Base-by-base conservation (phyloP, 2,797 vertebrate species). In the Acanthurus tractus region DNA sequence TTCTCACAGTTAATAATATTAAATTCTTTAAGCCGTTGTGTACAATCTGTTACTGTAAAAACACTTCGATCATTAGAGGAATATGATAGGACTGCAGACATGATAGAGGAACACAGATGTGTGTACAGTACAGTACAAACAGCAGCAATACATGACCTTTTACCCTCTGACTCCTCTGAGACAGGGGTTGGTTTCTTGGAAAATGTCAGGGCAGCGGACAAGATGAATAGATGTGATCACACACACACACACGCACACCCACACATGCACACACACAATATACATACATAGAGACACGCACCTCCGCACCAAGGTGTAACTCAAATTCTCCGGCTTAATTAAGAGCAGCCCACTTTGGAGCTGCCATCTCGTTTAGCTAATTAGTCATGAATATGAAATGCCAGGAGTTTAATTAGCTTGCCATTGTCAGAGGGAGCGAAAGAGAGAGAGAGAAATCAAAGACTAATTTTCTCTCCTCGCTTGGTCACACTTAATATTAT, bases 341-440 rank as follows among this genome's bases (percentile, higher is more conserved):
- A 92, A 88, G 86, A 90, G 76, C 78, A 61, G 80, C 79, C 86
- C 88, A 87, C 87, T 86, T 82, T 81, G 63, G 81, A 92, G 81
- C 86, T 88, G 82, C 90, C 90, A 86, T 84, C 81, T 88, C 82
- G 25, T 90, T 93, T 83, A 87, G 78, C 70, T 92, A 92, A 92
- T 91, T 92, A 92, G 87, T 88, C 80, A 59, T 89, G 91, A 88
- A 92, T 92, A 86, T 90, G 78, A 93, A 89, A 90, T 88, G 88
- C 81, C 80, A 86, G 76, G 76, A 74, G 92, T 92, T 90, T 93
- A 93, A 94, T 93, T 89, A 93, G 86, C 77, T 64, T 50, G 63
- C 78, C 72, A 67, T 88, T 90, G 87, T 89, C 79, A 83, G 62
- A 59, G 44, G 82, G 77, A 38, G 40, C 7, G 54, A 58, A 44